phyloP scores from a whole-genome alignment of 1,140 invertebrate species.

The Apis florea region DNA sequence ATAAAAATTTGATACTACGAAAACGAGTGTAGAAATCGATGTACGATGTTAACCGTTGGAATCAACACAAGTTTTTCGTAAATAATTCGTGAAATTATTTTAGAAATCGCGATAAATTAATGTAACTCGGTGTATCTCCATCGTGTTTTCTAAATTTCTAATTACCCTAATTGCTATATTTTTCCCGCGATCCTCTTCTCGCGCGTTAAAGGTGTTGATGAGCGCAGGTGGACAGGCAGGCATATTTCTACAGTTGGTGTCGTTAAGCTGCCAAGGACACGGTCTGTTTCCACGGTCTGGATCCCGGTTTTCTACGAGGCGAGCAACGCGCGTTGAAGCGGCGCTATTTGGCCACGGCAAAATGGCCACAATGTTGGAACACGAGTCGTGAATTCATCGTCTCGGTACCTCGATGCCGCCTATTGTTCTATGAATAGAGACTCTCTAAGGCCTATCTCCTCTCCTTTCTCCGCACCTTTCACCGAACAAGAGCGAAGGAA shows the following conservation, averaged over 20 bases:
- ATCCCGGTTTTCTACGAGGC: neutral
- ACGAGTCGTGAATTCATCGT: slow-evolving; percentile 71
- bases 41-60: no score
- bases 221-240: no score
- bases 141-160: no score
- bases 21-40: no score
- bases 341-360: slow-evolving; percentile 63
- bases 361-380: slow-evolving; percentile 54
- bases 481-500: neutral
- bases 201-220: no score
- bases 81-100: no score
- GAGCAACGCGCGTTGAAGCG: slow-evolving; percentile 53
- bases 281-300: slow-evolving; percentile 26
- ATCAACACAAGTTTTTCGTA: no score
- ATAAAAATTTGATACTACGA: no score
- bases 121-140: no score
- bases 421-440: slow-evolving; percentile 66
- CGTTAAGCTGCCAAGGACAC: slow-evolving; percentile 5
- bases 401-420: slow-evolving; percentile 60
- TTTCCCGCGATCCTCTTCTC: no score
- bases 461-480: slow-evolving; percentile 48
- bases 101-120: no score
- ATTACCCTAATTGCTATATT: no score
- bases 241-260: neutral
- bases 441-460: slow-evolving; percentile 29